A percentile compares a stretch with the other conserved stretches of the same genome.
Evolutionary conservation across 2,113 vertebrate genomes (phyloP).

Genomic region (Herpailurus yagouaroundi): DNA sequence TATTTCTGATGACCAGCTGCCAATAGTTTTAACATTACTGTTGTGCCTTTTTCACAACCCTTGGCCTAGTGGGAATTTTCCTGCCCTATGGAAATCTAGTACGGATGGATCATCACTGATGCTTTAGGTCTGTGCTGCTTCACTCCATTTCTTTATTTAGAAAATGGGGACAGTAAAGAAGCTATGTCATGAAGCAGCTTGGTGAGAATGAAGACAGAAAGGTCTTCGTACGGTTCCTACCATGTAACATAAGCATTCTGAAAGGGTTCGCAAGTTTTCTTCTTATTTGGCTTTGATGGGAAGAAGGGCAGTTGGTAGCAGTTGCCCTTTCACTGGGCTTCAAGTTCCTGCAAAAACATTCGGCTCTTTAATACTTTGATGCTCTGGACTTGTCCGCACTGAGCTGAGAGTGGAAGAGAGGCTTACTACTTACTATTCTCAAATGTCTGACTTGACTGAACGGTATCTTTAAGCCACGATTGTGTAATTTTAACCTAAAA

Average conservation of each 20-base stretch:
- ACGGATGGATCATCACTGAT: not conserved
- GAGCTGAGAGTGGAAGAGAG: not conserved
- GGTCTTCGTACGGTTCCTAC: not conserved
- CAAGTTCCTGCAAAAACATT: not conserved
- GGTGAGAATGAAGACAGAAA: not conserved
- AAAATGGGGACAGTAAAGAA: not conserved
- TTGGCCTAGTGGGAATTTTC: not conserved
- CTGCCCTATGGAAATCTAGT: not conserved
- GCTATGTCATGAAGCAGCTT: not conserved
- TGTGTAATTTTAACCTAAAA: slow-evolving; percentile 28
- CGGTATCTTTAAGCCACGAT: not conserved
- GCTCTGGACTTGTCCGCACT: not conserved
- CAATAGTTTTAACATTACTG: not conserved
- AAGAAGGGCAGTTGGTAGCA: not conserved
- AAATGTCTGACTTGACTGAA: not conserved
- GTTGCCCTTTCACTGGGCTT: not conserved
- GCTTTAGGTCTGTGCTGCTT: not conserved
- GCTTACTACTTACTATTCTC: not conserved
- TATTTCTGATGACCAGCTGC: slow-evolving; percentile 71
- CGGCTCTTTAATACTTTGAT: not conserved
- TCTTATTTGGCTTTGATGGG: not conserved
- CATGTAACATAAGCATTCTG: not conserved
- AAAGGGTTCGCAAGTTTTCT: not conserved
- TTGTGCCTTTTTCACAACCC: not conserved
- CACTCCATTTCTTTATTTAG: slow-evolving; percentile 27